Evolutionary conservation across 2,113 vertebrate species (phyloP).

Genomic region (Poeciliopsis retropinna): DNA sequence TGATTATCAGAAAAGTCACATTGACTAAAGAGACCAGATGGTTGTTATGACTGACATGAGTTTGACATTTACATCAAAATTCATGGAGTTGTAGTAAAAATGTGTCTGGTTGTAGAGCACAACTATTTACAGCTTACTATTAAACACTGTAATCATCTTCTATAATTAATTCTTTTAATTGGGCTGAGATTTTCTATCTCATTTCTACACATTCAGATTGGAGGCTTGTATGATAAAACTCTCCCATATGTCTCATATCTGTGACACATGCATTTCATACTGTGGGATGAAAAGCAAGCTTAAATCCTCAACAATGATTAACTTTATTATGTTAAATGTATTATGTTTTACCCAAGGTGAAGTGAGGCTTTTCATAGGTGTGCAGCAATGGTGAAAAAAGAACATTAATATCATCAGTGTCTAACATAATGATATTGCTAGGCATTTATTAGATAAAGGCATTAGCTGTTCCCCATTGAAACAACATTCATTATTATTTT

Average conservation of each 20-base stretch:
- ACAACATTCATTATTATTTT: constrained; percentile 1
- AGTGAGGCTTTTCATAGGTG: neutral
- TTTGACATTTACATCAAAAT: neutral
- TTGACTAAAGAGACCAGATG: neutral
- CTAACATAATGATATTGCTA: constrained; percentile 20
- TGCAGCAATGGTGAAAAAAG: constrained; percentile 5
- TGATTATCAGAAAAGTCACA: neutral
- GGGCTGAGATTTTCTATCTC: neutral
- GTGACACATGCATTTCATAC: neutral
- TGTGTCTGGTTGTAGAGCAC: neutral
- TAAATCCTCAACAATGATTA: neutral
- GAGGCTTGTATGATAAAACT: neutral
- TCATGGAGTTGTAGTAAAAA: neutral
- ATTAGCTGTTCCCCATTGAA: constrained; percentile 2
- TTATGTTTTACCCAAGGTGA: neutral
- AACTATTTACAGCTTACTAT: too few species aligned
- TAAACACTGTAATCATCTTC: too few species aligned
- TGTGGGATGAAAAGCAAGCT: neutral
- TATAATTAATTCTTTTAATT: neutral
- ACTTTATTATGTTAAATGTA: neutral
- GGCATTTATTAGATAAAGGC: constrained; percentile 12
- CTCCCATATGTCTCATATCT: neutral
- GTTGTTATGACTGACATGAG: neutral
- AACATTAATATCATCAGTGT: constrained; percentile 2
- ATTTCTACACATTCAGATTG: neutral